Evolutionary conservation across 64 coral and sea anemone species (phyloP).

Genomic region (Dendronephthya gigantea): DNA sequence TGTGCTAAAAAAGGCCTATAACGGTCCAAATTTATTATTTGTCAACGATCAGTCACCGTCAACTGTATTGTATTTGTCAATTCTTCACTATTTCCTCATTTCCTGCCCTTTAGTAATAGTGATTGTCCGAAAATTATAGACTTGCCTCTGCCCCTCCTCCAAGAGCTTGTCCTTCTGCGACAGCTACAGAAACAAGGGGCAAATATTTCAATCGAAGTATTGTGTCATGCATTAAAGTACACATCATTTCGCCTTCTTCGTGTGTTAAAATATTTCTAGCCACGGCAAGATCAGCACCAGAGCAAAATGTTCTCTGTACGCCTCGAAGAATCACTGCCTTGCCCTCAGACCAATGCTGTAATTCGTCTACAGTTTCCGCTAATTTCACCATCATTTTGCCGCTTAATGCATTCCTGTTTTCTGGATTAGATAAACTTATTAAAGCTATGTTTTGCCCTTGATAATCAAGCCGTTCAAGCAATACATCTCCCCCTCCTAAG

Average conservation of each 20-base stretch:
- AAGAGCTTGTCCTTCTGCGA: conserved; percentile 59
- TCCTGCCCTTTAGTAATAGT: no score
- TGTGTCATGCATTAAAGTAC: conserved; percentile 82
- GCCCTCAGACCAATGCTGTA: conserved; percentile 67
- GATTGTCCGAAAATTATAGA: no score
- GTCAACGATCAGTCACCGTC: not conserved
- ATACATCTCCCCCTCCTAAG: conserved; percentile 49
- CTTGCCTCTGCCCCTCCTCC: conserved; percentile 89
- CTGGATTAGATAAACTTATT: conserved; percentile 53
- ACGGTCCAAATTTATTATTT: not conserved
- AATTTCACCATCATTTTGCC: conserved; percentile 24
- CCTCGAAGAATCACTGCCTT: conserved; percentile 69
- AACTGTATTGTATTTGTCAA: no score
- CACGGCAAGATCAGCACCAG: conserved; percentile 73
- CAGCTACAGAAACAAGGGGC: conserved; percentile 64
- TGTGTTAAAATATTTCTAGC: conserved; percentile 60
- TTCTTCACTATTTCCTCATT: no score
- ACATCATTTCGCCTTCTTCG: conserved; percentile 62
- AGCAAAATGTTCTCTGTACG: conserved; percentile 54
- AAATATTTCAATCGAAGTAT: conserved; percentile 46
- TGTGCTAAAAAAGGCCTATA: no score
- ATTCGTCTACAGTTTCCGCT: conserved; percentile 25
- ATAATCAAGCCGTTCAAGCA: conserved; percentile 19
- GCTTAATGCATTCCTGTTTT: conserved; percentile 64
- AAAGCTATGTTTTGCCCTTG: conserved; percentile 36